Evolutionary conservation across 1,140 invertebrate genomes (phyloP).

Genomic region (Anagrus nilaparvatae): DNA sequence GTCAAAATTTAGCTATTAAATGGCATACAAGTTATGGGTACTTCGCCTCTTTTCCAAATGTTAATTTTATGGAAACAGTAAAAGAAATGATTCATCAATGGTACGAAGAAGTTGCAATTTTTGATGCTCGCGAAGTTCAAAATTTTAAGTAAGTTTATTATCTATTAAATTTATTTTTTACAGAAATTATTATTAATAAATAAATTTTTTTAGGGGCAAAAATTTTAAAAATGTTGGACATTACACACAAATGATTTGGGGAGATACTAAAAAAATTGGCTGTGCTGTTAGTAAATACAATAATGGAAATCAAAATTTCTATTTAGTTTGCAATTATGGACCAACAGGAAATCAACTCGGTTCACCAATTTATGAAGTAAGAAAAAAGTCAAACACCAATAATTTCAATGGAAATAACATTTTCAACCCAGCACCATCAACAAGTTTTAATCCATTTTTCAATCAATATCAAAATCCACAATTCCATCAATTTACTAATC

Average conservation of each 20-base stretch:
- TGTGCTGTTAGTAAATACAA: conserved; percentile 22
- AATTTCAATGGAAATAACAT: no score
- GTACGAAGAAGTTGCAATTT: conserved; percentile 20
- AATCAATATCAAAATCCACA: no score
- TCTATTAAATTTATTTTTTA: not conserved
- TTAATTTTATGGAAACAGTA: no score
- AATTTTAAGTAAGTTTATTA: conserved; percentile 14
- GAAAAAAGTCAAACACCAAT: conserved; percentile 1
- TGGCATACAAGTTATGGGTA: no score
- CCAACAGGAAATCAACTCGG: conserved; percentile 30
- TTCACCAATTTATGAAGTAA: conserved; percentile 17
- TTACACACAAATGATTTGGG: conserved; percentile 31
- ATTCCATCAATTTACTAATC: no score
- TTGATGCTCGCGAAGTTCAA: conserved; percentile 4
- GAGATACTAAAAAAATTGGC: conserved; percentile 34
- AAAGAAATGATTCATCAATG: conserved; percentile 16
- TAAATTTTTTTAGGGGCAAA: conserved; percentile 1
- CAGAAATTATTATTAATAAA: not conserved
- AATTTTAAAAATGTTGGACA: conserved; percentile 17
- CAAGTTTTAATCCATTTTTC: no score
- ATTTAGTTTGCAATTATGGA: conserved; percentile 40
- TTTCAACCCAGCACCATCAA: no score
- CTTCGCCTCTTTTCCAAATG: not conserved
- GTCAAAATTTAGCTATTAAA: conserved; percentile 18
- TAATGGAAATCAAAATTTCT: conserved; percentile 2